Evolutionary conservation across 1,140 invertebrate genomes (phyloP), one percentile per base, ranked within the genome.

Genomic region (Drepana arcuata): DNA sequence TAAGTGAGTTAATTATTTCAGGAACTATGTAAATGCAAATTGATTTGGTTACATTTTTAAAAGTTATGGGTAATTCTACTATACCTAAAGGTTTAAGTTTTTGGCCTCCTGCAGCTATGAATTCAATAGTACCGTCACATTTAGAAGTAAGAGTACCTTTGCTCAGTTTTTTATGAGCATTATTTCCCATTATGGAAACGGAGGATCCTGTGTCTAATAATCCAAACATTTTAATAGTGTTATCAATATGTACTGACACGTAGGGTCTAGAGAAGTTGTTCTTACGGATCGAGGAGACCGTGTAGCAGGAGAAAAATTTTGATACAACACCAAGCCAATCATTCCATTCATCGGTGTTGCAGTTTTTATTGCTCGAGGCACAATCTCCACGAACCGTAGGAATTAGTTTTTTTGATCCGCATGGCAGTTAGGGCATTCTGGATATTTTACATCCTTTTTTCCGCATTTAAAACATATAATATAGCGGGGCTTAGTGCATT

Each of bases 11-110:
- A 12, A 37, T 16, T 12, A 59, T 37, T 6, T 38, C 12, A 7
- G 55, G 50, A 11, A 50, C 25, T 12, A 59, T 29, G 34, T 46
- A 29, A 3, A 16, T 25, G 16, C 48, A 42, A 7, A 48, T 11
- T 7, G 24, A 11, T 57, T 27, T 3, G 23, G 33, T 12, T 67
- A 55, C 36, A 63, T 63, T 48, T 48, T 48, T 12, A 35, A 52
- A 57, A 2, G 1, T 25, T 7, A 56, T 14, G 6, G 48, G 64
- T 15, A 56, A n/a, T 1, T 23, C 5, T 2, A 48, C 33, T 18
- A 16, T 27, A n/a, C 44, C 48, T 7, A 37, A 18, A 13, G 34
- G 26, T 1, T 12, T 14, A 12, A 48, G 11, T 9, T 27, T 39
- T 16, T 56, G 27, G 9, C 47, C 43, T 14, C 40, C 47, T n/a